Percentiles rank a stretch among this genome's conserved stretches.
Evolutionary conservation across 2,797 vertebrate species (phyloP).

Genomic region (Myotis myotis): DNA sequence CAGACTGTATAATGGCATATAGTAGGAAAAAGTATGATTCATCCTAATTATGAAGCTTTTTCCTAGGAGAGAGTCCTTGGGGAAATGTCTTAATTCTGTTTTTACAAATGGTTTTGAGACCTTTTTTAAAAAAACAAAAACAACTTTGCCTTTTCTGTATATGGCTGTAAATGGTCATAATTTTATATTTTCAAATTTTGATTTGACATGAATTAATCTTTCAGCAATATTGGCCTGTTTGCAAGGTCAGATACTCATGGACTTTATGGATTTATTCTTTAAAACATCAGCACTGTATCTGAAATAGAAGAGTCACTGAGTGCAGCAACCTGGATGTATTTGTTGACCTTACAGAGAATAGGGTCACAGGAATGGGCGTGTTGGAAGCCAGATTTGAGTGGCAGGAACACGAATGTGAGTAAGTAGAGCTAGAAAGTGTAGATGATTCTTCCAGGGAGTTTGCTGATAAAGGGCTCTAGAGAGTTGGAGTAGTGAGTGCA

Average conservation of each 20-base stretch:
- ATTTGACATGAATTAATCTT: slow-evolving; percentile 41
- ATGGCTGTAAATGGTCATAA: background rate
- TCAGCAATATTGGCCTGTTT: background rate
- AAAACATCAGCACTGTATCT: background rate
- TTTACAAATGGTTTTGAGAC: slow-evolving; percentile 51
- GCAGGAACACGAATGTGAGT: background rate
- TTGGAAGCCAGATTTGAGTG: background rate
- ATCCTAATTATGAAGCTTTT: slow-evolving; percentile 52
- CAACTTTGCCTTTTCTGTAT: slow-evolving; percentile 20
- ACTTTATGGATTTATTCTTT: background rate
- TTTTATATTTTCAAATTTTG: slow-evolving; percentile 40
- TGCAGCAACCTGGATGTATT: background rate
- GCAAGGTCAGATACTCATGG: background rate
- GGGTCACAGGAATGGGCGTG: background rate
- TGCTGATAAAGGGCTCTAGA: background rate
- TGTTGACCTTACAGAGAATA: background rate
- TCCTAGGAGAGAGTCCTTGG: slow-evolving; percentile 37
- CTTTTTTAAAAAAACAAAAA: background rate
- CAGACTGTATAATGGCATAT: slow-evolving; percentile 21
- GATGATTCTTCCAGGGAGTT: background rate
- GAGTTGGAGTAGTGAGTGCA: background rate
- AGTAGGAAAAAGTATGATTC: slow-evolving; percentile 49
- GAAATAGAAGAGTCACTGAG: background rate
- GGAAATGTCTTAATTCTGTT: slow-evolving; percentile 34
- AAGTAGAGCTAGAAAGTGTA: background rate